Base-by-base conservation (phyloP, 2,888 invertebrate genomes). In the Plutella xylostella region DNA sequence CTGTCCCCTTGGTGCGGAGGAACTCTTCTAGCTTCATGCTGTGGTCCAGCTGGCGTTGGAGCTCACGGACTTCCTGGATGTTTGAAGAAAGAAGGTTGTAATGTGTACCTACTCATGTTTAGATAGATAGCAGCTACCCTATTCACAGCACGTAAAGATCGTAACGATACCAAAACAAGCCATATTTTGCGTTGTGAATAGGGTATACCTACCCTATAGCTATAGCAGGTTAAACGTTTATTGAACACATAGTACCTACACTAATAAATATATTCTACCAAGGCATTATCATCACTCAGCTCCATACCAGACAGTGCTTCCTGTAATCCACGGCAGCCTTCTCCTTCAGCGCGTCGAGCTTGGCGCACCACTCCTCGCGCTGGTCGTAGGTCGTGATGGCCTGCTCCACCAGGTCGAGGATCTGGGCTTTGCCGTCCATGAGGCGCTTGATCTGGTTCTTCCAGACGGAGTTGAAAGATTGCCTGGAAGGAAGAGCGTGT, bases 311-410 rank as follows among this genome's bases (percentile, higher is more conserved):
- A 37, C 82, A 83, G 56, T 83, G 83, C 43, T 79, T 83, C 50
- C 83, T 70, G 30, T 82, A 83, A 45, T 83, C 82, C 9, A 72
- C 58, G 0, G 79, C 72, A 0, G 84, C 90, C 51, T 91, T 89
- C 53, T 93, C 93, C 59, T 92, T 91, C 28, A 96, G 78, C 0
- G 90, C 90, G 50, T 92, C 88, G 34, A 96, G 86, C 71, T 95
- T 96, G 46, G 90, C 86, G 61, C 92, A 89, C 73, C 92, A 88
- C 63, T 92, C 91, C 65, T 92, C 95, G 49, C 96, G 85, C 70
- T 94, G 93, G 72, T 96, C 95, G 62, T 94, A 97, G 1, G 96
- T 93, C 33, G 91, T 82, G 18, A 94, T 96, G 0, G 96, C 93
- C 56, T 93, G 92, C 57, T 96, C 96, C 48, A 97, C 92, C 46